phyloP scores from a whole-genome alignment of 2,888 invertebrate species.

The Hirtodrosophila trivittata region DNA sequence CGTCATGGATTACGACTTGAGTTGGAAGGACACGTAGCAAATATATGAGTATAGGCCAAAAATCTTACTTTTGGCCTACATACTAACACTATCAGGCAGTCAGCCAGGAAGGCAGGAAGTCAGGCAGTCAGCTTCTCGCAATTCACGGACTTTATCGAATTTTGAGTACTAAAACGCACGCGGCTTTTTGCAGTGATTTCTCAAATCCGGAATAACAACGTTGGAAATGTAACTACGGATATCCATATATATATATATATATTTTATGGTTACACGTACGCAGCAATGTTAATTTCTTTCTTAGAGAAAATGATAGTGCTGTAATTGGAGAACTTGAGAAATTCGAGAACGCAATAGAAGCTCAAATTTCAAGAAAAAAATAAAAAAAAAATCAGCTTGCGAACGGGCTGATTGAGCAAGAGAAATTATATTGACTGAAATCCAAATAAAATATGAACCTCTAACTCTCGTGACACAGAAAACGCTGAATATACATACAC shows the following conservation, averaged over 20 bases:
- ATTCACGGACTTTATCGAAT: conserved; percentile 31
- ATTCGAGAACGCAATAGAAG: background rate
- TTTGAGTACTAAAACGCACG: conserved; percentile 45
- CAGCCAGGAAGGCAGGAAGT: background rate
- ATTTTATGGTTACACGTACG: no score
- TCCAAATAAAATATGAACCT: background rate
- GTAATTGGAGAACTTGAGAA: background rate
- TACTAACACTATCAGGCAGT: conserved; percentile 2
- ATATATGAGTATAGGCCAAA: conserved; percentile 11
- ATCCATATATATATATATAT: no score
- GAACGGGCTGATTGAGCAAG: background rate
- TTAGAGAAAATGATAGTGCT: background rate
- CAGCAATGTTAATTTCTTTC: no score
- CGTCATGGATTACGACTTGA: conserved; percentile 23
- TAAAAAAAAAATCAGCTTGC: background rate
- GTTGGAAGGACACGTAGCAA: conserved; percentile 24
- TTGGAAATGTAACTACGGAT: no score
- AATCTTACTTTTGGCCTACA: conserved; percentile 28
- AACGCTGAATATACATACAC: no score
- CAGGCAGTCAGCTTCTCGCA: conserved; percentile 16
- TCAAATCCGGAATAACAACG: no score
- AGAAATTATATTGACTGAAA: background rate
- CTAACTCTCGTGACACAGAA: no score
- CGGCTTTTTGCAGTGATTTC: conserved; percentile 8
- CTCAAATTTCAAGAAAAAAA: background rate